Conservation (phyloP, 2,797 vertebrate species). For the Alca torda region DNA sequence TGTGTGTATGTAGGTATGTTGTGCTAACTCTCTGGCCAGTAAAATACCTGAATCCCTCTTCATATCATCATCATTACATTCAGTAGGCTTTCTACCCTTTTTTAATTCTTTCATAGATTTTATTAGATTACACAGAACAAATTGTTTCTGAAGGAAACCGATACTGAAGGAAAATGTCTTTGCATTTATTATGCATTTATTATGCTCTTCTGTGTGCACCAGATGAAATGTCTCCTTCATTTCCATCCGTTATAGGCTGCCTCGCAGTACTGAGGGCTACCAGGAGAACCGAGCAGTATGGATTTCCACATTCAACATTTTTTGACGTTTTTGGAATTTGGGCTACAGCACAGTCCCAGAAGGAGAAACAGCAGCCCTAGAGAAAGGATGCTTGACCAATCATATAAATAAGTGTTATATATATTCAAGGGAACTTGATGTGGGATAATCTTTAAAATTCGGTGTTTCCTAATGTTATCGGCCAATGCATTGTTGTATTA, state of each 20-base stretch:
- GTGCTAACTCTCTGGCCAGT: background rate
- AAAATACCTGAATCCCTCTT: background rate
- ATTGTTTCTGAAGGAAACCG: background rate
- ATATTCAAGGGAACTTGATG: background rate
- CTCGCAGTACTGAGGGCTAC: fast-evolving
- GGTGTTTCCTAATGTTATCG: background rate
- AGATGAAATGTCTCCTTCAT: background rate
- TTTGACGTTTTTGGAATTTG: background rate
- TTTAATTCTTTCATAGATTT: background rate
- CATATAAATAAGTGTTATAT: background rate
- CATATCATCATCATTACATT: background rate
- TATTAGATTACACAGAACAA: background rate
- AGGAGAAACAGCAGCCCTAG: background rate
- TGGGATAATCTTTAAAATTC: background rate
- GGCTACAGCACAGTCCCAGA: background rate
- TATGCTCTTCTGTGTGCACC: background rate
- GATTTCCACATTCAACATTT: background rate
- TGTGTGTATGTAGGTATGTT: background rate
- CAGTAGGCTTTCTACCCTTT: background rate
- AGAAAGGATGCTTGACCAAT: background rate
- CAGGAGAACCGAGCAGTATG: fast-evolving
- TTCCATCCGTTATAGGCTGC: background rate
- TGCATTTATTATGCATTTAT: background rate
- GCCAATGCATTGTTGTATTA: background rate
- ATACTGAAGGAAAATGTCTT: background rate